phyloP scores from a whole-genome alignment of 2,797 vertebrate species.

The Lacerta agilis region DNA sequence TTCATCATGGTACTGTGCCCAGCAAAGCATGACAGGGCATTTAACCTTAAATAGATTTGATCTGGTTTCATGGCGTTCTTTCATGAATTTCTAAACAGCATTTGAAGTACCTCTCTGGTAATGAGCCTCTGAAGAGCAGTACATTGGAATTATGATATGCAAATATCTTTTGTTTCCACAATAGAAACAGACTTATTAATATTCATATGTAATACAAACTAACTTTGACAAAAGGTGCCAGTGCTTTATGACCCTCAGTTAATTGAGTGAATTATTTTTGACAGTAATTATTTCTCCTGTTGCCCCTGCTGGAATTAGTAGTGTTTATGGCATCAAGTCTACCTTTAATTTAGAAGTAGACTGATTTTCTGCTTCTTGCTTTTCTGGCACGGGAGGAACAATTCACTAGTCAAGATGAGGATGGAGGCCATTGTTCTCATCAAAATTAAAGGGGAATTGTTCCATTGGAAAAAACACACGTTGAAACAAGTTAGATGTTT shows the following conservation, averaged over 20 bases:
- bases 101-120: slow-evolving; percentile 39
- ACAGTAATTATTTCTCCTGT: slow-evolving; percentile 36
- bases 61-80: slow-evolving; percentile 45
- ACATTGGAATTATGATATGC: slow-evolving; percentile 26
- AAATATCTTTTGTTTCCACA: slow-evolving; percentile 37
- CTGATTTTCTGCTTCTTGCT: neutral
- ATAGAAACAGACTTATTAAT: slow-evolving; percentile 36
- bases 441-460: neutral
- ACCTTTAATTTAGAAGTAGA: slow-evolving; percentile 13
- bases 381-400: neutral
- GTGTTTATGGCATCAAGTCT: slow-evolving; percentile 26
- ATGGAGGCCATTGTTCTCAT: neutral
- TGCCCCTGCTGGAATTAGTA: slow-evolving; percentile 9
- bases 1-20: slow-evolving; percentile 42
- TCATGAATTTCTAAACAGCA: slow-evolving; percentile 46
- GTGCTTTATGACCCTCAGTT: slow-evolving; percentile 29
- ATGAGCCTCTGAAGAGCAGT: slow-evolving; percentile 18
- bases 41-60: slow-evolving; percentile 37
- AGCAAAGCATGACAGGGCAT: slow-evolving; percentile 11
- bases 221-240: slow-evolving; percentile 29
- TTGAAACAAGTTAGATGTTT: neutral
- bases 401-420: neutral
- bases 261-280: slow-evolving; percentile 40
- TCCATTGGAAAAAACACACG: neutral
- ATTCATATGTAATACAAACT: slow-evolving; percentile 15